A percentile compares a stretch with the other conserved stretches of the same genome.
These are phyloP conservation scores for Ranitomeya variabilis DNA, from an alignment of 2,113 vertebrate species.

Conservation along the genomic window DNA sequence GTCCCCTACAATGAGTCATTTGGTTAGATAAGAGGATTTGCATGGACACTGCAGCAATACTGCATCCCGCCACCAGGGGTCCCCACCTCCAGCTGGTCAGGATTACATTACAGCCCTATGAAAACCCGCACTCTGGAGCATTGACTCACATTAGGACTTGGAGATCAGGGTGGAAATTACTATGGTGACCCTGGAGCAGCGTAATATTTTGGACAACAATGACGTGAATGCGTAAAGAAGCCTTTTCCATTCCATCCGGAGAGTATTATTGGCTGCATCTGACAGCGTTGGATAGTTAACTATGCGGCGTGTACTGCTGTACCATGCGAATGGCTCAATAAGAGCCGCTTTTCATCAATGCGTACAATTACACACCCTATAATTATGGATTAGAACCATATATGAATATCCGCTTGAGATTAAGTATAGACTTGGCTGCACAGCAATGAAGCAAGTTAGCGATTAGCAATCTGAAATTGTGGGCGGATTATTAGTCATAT, in stretches of 20 bases:
- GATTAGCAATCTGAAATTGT: not conserved
- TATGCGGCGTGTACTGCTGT: not conserved
- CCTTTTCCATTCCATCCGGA: too few relatives aligned
- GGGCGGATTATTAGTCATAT: not conserved
- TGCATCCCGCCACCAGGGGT: conserved; percentile 8
- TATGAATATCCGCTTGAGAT: not conserved
- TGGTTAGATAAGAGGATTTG: conserved; percentile 4
- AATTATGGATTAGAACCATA: not conserved
- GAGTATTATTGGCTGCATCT: too few relatives aligned
- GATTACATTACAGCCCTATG: not conserved
- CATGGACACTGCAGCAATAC: not conserved
- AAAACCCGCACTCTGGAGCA: not conserved
- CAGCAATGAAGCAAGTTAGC: not conserved
- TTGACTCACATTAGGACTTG: not conserved
- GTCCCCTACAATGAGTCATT: conserved; percentile 10
- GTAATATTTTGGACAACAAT: not conserved
- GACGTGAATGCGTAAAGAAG: too few relatives aligned
- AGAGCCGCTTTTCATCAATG: not conserved
- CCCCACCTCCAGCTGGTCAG: not conserved
- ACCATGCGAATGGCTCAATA: not conserved
- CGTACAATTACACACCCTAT: not conserved
- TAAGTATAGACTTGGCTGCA: not conserved
- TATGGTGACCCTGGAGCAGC: not conserved
- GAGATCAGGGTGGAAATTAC: not conserved
- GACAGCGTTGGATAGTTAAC: too few relatives aligned